Evolutionary conservation across 1,140 invertebrate species (phyloP).

Genomic region (Rhizoglyphus robini): DNA sequence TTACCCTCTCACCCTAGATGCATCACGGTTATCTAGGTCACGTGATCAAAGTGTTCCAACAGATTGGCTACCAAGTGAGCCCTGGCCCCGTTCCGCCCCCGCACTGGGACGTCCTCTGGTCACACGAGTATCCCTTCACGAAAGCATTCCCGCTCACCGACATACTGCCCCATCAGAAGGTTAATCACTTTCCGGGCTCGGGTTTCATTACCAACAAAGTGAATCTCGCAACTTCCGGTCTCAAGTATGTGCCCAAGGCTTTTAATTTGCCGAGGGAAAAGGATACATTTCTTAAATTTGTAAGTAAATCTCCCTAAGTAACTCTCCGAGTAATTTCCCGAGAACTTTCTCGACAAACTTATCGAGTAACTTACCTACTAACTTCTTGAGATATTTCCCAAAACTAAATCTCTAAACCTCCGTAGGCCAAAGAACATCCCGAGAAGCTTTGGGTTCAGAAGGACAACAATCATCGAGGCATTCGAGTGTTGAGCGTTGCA

Average conservation of each 20-base stretch:
- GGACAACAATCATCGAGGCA: conserved; percentile 76
- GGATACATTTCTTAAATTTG: conserved; percentile 54
- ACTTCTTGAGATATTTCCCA: neutral
- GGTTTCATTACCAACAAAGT: conserved; percentile 92
- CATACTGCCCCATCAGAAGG: conserved; percentile 56
- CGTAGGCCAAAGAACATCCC: conserved; percentile 46
- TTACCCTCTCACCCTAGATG: no score
- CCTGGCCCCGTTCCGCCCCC: neutral
- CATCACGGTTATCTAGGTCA: conserved; percentile 31
- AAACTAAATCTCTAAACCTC: neutral
- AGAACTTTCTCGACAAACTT: no score
- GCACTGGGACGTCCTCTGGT: conserved; percentile 73
- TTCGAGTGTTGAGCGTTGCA: conserved; percentile 53
- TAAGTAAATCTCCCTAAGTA: conserved; percentile 27
- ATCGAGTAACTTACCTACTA: no score
- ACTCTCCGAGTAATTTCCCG: neutral
- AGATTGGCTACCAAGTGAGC: conserved; percentile 27
- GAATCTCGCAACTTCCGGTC: conserved; percentile 59
- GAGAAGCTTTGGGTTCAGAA: conserved; percentile 74
- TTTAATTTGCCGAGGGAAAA: conserved; percentile 71
- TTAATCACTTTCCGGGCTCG: conserved; percentile 90
- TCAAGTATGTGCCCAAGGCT: conserved; percentile 64
- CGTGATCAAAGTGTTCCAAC: conserved; percentile 31
- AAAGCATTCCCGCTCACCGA: conserved; percentile 39
- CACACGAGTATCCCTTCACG: conserved; percentile 79